phyloP scores from a whole-genome alignment of 1,140 invertebrate genomes.

The Cotesia vestalis region DNA sequence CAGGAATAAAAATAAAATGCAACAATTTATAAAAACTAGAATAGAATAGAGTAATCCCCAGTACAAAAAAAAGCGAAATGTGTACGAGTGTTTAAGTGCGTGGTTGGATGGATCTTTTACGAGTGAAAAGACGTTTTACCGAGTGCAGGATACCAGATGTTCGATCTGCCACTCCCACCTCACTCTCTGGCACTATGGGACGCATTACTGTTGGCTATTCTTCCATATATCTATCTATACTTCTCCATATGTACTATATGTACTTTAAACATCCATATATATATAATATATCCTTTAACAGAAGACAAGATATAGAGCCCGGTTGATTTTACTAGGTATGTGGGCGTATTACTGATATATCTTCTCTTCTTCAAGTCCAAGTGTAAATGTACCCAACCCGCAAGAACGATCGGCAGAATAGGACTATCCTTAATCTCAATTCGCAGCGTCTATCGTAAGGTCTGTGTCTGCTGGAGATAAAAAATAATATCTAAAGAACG shows the following conservation, averaged over 20 bases:
- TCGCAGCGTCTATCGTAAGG: no score
- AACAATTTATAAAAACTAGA: not conserved
- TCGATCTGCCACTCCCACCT: slow-evolving; percentile 30
- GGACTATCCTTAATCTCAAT: no score
- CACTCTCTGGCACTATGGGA: slow-evolving; percentile 1
- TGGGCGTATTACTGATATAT: slow-evolving; percentile 32
- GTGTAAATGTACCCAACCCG: no score
- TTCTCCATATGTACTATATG: no score
- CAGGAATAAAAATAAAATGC: not conserved
- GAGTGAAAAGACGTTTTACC: slow-evolving; percentile 7
- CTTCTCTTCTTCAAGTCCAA: not conserved
- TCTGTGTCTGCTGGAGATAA: no score
- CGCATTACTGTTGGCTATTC: slow-evolving; percentile 7
- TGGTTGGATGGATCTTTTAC: slow-evolving; percentile 23
- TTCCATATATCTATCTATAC: not conserved
- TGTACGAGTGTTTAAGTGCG: slow-evolving; percentile 23
- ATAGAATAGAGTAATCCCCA: not conserved
- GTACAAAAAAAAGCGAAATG: slow-evolving; percentile 1
- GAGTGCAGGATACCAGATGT: slow-evolving; percentile 30
- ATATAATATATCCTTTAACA: no score
- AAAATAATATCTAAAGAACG: no score
- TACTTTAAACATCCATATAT: no score
- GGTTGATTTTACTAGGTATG: slow-evolving; percentile 23
- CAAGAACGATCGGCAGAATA: no score
- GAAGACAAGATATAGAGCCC: slow-evolving; percentile 12